phyloP scores from a whole-genome alignment of 2,113 vertebrate species.

The Chionodraco myersi region DNA sequence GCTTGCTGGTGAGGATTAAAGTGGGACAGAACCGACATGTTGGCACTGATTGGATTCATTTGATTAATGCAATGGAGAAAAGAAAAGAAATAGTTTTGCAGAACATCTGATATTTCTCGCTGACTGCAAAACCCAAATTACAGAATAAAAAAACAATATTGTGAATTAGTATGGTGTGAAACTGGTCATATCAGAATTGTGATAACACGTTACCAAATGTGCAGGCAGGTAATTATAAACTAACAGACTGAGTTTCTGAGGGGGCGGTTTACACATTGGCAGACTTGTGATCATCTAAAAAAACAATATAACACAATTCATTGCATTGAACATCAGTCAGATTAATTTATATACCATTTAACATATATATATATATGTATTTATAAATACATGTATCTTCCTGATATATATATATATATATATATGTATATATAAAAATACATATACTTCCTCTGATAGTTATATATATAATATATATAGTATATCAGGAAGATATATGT shows the following conservation, averaged over 20 bases:
- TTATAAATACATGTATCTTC: too few relatives aligned
- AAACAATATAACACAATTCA: background rate
- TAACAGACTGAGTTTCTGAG: background rate
- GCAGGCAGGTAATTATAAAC: background rate
- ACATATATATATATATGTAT: too few relatives aligned
- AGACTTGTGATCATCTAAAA: background rate
- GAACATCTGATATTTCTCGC: too few relatives aligned
- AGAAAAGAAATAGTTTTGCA: too few relatives aligned
- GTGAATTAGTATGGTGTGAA: too few relatives aligned
- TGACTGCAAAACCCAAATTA: background rate
- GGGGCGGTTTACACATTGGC: background rate
- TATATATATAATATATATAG: too few relatives aligned
- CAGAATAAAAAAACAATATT: background rate
- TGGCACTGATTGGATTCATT: background rate
- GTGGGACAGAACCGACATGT: background rate
- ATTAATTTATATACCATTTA: background rate
- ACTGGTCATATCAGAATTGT: background rate
- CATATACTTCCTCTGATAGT: too few relatives aligned
- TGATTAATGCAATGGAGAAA: too few relatives aligned
- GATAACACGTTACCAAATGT: background rate
- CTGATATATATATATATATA: too few relatives aligned
- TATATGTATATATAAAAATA: too few relatives aligned
- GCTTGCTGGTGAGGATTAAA: background rate
- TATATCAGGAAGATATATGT: too few relatives aligned
- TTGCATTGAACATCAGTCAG: background rate